Evolutionary conservation across 2,888 invertebrate species (phyloP).

Genomic region (Megamerina dolium): DNA sequence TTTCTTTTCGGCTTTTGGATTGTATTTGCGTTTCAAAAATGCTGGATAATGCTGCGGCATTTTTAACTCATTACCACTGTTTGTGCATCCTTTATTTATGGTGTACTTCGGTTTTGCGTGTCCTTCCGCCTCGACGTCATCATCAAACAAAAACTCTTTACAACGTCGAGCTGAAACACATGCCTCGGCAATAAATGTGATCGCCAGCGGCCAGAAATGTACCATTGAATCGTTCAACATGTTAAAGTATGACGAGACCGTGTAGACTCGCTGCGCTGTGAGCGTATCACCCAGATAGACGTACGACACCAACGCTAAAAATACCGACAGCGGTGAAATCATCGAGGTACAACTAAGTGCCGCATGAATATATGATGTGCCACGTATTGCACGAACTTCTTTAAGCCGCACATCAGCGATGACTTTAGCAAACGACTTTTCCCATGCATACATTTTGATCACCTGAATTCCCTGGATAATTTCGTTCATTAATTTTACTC

Average conservation of each 20-base stretch:
- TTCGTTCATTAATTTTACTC: slow-evolving; percentile 85
- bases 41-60: slow-evolving; percentile 4
- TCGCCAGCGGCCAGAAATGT: slow-evolving; percentile 72
- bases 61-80: slow-evolving; percentile 1
- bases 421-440: slow-evolving; percentile 68
- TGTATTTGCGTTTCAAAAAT: slow-evolving; percentile 21
- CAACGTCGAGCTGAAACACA: slow-evolving; percentile 67
- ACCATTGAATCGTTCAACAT: slow-evolving; percentile 72
- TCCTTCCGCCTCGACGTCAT: slow-evolving; percentile 31
- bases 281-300: slow-evolving; percentile 59
- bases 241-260: slow-evolving; percentile 74
- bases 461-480: slow-evolving; percentile 77
- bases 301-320: slow-evolving; percentile 67
- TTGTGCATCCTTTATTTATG: neutral
- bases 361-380: slow-evolving; percentile 63
- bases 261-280: slow-evolving; percentile 71
- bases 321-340: slow-evolving; percentile 72
- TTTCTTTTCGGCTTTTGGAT: slow-evolving; percentile 30
- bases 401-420: slow-evolving; percentile 68
- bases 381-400: slow-evolving; percentile 63
- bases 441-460: slow-evolving; percentile 88
- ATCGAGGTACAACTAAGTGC: slow-evolving; percentile 67
- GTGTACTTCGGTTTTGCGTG: slow-evolving; percentile 18
- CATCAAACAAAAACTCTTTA: slow-evolving; percentile 57
- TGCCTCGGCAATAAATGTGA: slow-evolving; percentile 71